A percentile compares a stretch with the other conserved stretches of the same genome.
Evolutionary conservation across 30 jellyfish, hydroid and myxozoan species (phyloP).

Genomic region (Sanderia malayensis): DNA sequence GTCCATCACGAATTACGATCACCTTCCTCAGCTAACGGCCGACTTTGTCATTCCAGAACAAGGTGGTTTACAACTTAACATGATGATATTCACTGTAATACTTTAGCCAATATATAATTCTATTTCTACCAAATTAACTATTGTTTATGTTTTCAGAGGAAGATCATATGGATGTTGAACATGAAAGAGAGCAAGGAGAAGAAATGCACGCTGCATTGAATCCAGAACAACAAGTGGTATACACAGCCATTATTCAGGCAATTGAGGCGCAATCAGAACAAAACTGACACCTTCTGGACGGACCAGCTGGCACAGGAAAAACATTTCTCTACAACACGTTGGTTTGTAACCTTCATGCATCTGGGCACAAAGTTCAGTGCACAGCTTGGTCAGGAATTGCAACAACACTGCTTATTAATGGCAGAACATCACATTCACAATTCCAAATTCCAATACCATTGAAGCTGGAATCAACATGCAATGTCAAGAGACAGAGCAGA

Average conservation of each 20-base stretch:
- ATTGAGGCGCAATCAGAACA: neutral
- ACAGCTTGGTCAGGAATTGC: conserved; percentile 15
- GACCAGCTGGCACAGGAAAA: conserved; percentile 46
- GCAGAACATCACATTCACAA: conserved; percentile 9
- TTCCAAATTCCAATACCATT: conserved; percentile 12
- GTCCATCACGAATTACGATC: conserved; percentile 30
- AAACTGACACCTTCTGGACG: conserved; percentile 15
- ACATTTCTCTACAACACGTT: conserved; percentile 39
- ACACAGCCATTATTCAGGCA: conserved; percentile 6
- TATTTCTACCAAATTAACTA: too few relatives aligned
- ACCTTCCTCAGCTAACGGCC: conserved; percentile 32
- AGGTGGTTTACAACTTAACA: too few relatives aligned
- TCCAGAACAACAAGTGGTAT: neutral
- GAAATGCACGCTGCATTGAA: conserved; percentile 10
- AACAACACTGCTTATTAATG: conserved; percentile 19
- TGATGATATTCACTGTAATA: too few relatives aligned
- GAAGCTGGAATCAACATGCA: neutral
- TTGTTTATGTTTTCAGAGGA: too few relatives aligned
- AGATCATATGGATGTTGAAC: neutral
- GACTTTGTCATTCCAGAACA: conserved; percentile 7
- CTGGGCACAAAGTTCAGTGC: neutral
- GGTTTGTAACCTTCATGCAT: conserved; percentile 7
- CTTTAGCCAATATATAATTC: too few relatives aligned
- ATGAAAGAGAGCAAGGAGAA: conserved; percentile 22
- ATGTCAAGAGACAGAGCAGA: conserved; percentile 18